Conservation (phyloP, 2,888 invertebrate genomes). For the Drosophila fungiperda region DNA sequence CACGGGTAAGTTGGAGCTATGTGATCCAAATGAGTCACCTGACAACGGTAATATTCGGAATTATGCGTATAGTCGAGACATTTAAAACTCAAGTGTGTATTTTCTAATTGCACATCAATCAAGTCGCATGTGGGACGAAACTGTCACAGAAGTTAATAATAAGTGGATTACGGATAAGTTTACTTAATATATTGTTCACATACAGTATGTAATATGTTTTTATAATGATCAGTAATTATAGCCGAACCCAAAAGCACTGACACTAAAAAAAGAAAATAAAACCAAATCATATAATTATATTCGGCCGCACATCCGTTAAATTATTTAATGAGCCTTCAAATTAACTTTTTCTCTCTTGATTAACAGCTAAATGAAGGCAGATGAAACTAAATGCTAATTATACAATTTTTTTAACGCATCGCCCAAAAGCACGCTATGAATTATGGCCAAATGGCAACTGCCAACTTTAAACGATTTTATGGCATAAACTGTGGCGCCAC, state of each 20-base stretch:
- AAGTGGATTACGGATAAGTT: constrained; percentile 12
- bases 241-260: neutral
- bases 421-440: constrained; percentile 62
- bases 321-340: constrained; percentile 63
- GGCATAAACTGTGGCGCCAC: constrained; percentile 53
- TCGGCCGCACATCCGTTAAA: constrained; percentile 56
- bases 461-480: constrained; percentile 53
- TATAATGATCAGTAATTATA: constrained; percentile 46
- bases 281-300: constrained; percentile 25
- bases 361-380: constrained; percentile 29
- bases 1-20: constrained; percentile 1
- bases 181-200: neutral
- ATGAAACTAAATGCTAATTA: constrained; percentile 65
- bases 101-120: constrained; percentile 40
- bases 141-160: constrained; percentile 14
- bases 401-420: constrained; percentile 30
- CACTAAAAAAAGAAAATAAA: neutral
- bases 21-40: neutral
- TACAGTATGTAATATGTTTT: constrained; percentile 7
- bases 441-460: constrained; percentile 50
- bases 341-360: constrained; percentile 60
- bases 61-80: constrained; percentile 3
- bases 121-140: neutral
- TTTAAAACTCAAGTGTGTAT: constrained; percentile 10
- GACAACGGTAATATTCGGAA: neutral